Conservation (phyloP, 1,140 invertebrate species). For the Macrosteles quadrilineatus region DNA sequence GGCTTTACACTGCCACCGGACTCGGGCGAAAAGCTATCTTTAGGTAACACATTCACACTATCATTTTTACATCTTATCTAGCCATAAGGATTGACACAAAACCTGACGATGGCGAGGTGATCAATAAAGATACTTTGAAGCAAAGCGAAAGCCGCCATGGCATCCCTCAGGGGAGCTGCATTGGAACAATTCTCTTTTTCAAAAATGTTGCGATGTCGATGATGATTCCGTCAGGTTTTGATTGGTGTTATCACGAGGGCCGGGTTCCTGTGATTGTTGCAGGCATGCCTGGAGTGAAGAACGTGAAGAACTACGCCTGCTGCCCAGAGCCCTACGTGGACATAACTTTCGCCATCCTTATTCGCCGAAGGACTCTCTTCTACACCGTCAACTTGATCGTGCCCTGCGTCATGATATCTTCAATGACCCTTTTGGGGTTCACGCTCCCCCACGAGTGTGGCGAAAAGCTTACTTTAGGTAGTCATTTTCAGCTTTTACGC, state of each 20-base stretch:
- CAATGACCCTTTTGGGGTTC: conserved; percentile 68
- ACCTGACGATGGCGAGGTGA: neutral
- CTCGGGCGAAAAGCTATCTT: conserved; percentile 97
- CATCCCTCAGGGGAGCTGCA: neutral
- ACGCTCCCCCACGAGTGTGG: conserved; percentile 67
- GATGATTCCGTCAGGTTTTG: conserved; percentile 8
- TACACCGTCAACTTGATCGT: conserved; percentile 72
- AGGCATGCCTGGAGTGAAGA: conserved; percentile 53
- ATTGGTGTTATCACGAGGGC: neutral
- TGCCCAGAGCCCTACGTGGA: conserved; percentile 64
- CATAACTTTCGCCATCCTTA: conserved; percentile 65
- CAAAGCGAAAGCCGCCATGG: neutral
- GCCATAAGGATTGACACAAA: neutral
- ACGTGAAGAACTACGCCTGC: conserved; percentile 54
- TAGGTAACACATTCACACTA: conserved; percentile 64
- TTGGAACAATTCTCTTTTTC: neutral
- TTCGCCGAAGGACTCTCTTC: conserved; percentile 65
- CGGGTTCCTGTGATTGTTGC: conserved; percentile 41
- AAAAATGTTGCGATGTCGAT: neutral
- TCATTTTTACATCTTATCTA: conserved; percentile 28
- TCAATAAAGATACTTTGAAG: neutral
- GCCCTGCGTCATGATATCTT: conserved; percentile 68
- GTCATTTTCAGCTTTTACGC: neutral
- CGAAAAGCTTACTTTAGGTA: conserved; percentile 70
- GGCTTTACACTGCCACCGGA: conserved; percentile 98